These are phyloP conservation scores for Dallia pectoralis DNA, from an alignment of 2,797 vertebrate species.

Conservation along the genomic window DNA sequence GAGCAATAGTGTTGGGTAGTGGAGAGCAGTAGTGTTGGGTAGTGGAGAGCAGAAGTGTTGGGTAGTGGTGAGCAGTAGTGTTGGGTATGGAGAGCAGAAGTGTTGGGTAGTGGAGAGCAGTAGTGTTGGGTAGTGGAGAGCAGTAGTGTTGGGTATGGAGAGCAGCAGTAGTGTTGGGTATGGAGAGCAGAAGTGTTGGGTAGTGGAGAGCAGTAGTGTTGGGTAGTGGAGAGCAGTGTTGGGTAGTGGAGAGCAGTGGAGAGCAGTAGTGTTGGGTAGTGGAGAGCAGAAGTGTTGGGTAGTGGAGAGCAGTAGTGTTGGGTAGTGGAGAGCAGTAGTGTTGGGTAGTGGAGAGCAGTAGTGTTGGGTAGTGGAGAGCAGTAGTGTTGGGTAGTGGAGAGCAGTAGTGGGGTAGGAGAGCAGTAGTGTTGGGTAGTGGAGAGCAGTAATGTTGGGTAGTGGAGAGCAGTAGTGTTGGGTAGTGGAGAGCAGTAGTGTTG, in stretches of 20 bases:
- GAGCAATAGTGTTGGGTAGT: background rate
- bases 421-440: too few species aligned
- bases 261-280: slow-evolving; percentile 1
- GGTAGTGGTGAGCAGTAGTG: too few species aligned
- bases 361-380: slow-evolving; percentile 2
- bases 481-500: background rate
- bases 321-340: too few species aligned
- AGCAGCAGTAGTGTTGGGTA: too few species aligned
- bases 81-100: too few species aligned
- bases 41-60: background rate
- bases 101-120: background rate
- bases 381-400: background rate
- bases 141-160: too few species aligned
- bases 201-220: slow-evolving; percentile 2
- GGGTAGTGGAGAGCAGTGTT: too few species aligned
- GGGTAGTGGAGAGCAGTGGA: background rate
- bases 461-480: background rate
- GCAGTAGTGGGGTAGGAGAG: too few species aligned
- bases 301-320: too few species aligned
- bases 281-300: background rate
- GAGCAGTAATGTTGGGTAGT: background rate
- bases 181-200: too few species aligned
- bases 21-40: background rate
- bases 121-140: background rate
- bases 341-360: too few species aligned